Conservation (phyloP, 2,797 vertebrate species). For the Rousettus madagascariensis region DNA sequence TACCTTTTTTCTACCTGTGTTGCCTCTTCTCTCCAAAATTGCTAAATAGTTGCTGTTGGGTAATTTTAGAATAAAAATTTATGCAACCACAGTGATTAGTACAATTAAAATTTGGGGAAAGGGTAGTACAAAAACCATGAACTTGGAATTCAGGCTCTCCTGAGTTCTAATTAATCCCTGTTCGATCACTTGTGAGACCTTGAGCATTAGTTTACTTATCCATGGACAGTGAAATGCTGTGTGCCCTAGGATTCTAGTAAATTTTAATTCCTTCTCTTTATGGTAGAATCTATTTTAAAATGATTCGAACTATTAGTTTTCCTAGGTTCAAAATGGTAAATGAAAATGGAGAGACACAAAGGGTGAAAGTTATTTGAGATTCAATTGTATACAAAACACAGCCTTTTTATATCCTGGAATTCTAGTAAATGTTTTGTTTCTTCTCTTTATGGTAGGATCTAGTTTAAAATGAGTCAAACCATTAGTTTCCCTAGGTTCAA, state of each 20-base stretch:
- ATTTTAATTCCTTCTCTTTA: background rate
- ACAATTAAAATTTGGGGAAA: background rate
- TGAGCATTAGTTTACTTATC: background rate
- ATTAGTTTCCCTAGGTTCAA: background rate
- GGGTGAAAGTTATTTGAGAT: background rate
- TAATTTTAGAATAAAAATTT: conserved; percentile 29
- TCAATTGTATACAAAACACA: background rate
- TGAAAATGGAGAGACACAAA: background rate
- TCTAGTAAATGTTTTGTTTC: background rate
- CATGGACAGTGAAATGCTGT: background rate
- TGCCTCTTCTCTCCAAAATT: background rate
- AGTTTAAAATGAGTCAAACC: background rate
- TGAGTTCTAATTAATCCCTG: background rate
- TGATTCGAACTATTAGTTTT: background rate
- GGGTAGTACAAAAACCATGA: background rate
- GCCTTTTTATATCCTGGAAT: background rate
- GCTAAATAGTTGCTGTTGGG: background rate
- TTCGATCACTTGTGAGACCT: background rate
- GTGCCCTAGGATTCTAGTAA: background rate
- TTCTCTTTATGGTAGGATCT: background rate
- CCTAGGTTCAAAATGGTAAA: background rate
- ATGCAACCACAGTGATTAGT: background rate
- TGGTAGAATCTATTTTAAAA: background rate
- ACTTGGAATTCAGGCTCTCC: background rate
- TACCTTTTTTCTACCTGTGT: background rate